Conservation (phyloP, 2,113 vertebrate species). For the Indicator indicator region DNA sequence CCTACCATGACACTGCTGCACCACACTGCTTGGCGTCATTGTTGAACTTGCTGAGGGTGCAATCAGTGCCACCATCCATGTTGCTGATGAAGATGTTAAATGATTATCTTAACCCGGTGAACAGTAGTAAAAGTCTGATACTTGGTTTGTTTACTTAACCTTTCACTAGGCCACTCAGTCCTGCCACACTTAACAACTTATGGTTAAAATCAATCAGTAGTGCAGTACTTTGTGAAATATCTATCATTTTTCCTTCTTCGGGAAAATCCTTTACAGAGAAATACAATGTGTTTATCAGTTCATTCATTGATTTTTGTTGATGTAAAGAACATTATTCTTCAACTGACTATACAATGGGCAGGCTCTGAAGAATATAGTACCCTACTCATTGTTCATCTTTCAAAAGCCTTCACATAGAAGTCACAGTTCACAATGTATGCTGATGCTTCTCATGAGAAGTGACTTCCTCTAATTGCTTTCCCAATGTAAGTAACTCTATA, state of each 20-base stretch:
- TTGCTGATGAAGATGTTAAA: too few species aligned
- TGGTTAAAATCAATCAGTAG: background rate
- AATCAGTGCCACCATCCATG: too few species aligned
- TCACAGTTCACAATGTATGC: background rate
- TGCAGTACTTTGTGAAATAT: background rate
- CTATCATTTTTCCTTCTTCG: background rate
- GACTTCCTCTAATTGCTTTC: background rate
- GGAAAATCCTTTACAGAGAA: background rate
- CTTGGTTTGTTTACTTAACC: accelerated
- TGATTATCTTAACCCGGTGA: background rate
- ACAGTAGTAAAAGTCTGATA: background rate
- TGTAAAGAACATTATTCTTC: background rate
- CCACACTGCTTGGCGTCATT: too few species aligned
- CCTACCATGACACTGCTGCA: too few species aligned
- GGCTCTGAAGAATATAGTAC: background rate
- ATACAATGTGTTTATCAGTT: background rate
- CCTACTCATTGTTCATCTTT: background rate
- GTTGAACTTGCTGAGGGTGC: too few species aligned
- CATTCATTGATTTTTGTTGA: background rate
- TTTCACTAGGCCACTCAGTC: background rate
- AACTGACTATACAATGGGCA: background rate
- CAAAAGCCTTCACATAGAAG: background rate
- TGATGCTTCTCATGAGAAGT: background rate
- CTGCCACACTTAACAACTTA: background rate
- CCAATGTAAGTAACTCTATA: background rate